Conservation (phyloP, 2,888 invertebrate species). For the Vesta saturnalis region DNA sequence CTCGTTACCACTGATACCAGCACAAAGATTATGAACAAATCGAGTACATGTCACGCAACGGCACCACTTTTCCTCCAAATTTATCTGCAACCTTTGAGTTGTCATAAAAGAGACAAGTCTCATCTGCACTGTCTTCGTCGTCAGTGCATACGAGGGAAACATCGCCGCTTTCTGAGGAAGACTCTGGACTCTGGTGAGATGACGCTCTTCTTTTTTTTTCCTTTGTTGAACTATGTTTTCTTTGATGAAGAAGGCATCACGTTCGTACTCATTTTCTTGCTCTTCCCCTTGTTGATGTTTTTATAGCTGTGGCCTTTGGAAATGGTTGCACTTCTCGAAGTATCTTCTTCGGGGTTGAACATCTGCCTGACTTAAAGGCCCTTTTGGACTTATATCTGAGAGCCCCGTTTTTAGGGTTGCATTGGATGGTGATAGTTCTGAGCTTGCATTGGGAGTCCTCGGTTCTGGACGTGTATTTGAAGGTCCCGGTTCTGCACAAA, state of each 20-base stretch:
- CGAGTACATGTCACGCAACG: background rate
- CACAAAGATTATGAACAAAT: background rate
- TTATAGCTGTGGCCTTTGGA: background rate
- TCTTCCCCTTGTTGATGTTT: background rate
- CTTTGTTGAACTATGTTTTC: no score
- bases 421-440: background rate
- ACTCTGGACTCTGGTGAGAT: background rate
- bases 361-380: background rate
- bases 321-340: background rate
- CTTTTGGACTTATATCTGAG: background rate
- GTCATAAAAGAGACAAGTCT: no score
- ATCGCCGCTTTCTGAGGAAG: conserved; percentile 11
- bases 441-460: background rate
- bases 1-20: background rate
- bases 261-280: no score
- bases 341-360: background rate
- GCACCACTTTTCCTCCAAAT: background rate
- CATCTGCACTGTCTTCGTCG: conserved; percentile 3
- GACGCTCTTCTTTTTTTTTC: background rate
- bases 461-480: no score
- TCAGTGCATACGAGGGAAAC: no score
- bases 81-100: background rate
- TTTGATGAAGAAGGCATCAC: no score
- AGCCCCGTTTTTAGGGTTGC: background rate
- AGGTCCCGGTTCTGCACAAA: no score